Evolutionary conservation across 2,797 vertebrate species (phyloP).

Genomic region (Lindbergichthys nudifrons): DNA sequence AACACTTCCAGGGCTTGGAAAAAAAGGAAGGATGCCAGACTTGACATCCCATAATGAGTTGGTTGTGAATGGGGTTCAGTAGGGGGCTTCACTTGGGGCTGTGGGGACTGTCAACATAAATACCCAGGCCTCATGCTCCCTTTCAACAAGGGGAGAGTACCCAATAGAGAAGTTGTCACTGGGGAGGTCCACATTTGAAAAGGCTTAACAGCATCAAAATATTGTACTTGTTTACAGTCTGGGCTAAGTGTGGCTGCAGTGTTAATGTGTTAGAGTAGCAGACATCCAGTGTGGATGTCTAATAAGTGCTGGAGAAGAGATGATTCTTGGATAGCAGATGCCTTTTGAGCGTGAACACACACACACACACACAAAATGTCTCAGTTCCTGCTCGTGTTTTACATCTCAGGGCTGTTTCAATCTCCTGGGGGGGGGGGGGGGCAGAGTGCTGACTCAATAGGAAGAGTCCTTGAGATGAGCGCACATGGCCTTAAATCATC

Average conservation of each 20-base stretch:
- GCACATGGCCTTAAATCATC: slow-evolving; percentile 40
- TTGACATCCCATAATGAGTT: slow-evolving; percentile 77
- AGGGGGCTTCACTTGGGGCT: slow-evolving; percentile 52
- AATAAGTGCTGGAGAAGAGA: slow-evolving; percentile 13
- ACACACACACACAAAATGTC: slow-evolving; percentile 3
- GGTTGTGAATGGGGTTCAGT: slow-evolving; percentile 66
- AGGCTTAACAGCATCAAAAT: slow-evolving; percentile 47
- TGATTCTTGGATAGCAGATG: slow-evolving; percentile 29
- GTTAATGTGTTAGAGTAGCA: slow-evolving; percentile 34
- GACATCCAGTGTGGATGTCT: slow-evolving; percentile 18
- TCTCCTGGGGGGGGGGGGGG: slow-evolving; percentile 28
- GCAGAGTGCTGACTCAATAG: slow-evolving; percentile 64
- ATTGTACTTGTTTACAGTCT: slow-evolving; percentile 34
- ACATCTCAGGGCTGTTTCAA: slow-evolving; percentile 55
- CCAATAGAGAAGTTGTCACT: slow-evolving; percentile 41
- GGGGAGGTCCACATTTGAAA: slow-evolving; percentile 22
- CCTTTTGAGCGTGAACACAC: neutral
- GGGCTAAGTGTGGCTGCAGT: slow-evolving; percentile 16
- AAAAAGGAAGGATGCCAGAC: slow-evolving; percentile 60
- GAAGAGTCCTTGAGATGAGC: slow-evolving; percentile 46
- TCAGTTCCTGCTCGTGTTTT: slow-evolving; percentile 43
- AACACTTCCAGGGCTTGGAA: slow-evolving; percentile 39
- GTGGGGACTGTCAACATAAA: slow-evolving; percentile 68
- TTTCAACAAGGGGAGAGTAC: slow-evolving; percentile 55
- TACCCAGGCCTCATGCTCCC: slow-evolving; percentile 54